Percentiles rank a stretch among this genome's conserved stretches.
phyloP scores from a whole-genome alignment of 1,140 invertebrate species.

The Apis mellifera region DNA sequence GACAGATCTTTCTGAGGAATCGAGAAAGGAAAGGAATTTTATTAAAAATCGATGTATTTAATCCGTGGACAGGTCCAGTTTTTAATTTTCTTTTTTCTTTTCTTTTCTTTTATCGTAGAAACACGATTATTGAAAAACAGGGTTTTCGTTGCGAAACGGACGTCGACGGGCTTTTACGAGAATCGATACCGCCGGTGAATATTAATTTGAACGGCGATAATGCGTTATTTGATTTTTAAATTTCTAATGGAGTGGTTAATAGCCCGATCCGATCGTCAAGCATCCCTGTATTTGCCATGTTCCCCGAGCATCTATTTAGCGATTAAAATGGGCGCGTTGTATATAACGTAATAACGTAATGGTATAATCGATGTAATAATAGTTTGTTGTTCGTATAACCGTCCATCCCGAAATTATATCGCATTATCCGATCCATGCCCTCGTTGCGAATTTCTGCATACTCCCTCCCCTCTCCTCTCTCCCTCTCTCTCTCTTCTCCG shows the following conservation, averaged over 20 bases:
- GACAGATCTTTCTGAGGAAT: no score
- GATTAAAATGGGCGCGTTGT: slow-evolving; percentile 3
- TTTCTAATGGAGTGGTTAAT: slow-evolving; percentile 7
- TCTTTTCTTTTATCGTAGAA: no score
- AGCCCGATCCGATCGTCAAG: not conserved
- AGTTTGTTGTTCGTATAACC: not conserved
- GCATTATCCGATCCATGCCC: not conserved
- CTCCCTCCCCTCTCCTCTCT: no score
- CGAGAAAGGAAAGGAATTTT: no score
- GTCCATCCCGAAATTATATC: not conserved
- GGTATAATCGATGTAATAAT: slow-evolving; percentile 6
- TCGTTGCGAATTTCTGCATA: not conserved
- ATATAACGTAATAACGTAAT: not conserved
- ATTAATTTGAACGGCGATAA: not conserved
- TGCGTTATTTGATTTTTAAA: not conserved
- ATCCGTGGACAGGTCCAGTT: no score
- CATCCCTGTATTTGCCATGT: not conserved
- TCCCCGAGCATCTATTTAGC: not conserved
- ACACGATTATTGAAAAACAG: no score
- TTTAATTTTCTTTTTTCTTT: no score
- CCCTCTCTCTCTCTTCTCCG: no score
- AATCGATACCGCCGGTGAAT: not conserved
- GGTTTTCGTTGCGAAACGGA: no score
- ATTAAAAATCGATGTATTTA: no score
- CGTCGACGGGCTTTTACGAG: not conserved